Base-by-base conservation (phyloP, 2,888 invertebrate species). In the Axea sp. region DNA sequence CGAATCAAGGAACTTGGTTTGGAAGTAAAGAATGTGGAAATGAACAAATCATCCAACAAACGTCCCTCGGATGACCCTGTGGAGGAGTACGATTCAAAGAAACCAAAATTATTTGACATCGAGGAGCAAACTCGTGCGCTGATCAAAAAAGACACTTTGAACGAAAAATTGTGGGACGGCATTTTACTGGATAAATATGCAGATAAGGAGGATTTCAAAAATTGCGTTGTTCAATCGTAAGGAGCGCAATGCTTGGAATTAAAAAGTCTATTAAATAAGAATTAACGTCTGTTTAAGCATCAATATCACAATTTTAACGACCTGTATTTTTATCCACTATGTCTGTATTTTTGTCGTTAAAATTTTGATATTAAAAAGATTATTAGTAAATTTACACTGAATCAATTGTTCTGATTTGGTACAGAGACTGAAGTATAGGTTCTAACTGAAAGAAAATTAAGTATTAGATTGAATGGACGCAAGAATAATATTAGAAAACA, bases 131-230 rank as follows among this genome's bases (percentile, higher is more conserved):
- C 89, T 1, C 62, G 81, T 17, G 82, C 88, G 37, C 78, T 88
- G 9, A 91, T 92, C 26, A 79, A 88, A n/a, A 78, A 89, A 0
- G 95, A 95, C 79, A 78, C 77, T 0, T 75, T 82, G 0, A 95
- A 95, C 83, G 80, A 84, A 22, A 93, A 92, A 80, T 83, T 92
- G 1, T 95, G 95, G 95, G 84, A 88, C 0, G 92, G 92, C 3
- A 35, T 67, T 0, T 8, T 31, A 6, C 30, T 7, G 0, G 35
- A 47, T 2, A 33, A 26, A n/a, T 55, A 9, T 4, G 19, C 22
- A 5, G 19, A 47, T 3, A 33, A 14, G 45, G 28, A 43, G 28
- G 35, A 30, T 4, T 73, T 60, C 8, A 41, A 49, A 14, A 14
- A 81, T 41, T 45, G 55, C 7, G 80, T 85, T 41, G 75, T 76